These are phyloP conservation scores for Vulpes lagopus DNA, from an alignment of 2,113 vertebrate species.

Conservation along the genomic window DNA sequence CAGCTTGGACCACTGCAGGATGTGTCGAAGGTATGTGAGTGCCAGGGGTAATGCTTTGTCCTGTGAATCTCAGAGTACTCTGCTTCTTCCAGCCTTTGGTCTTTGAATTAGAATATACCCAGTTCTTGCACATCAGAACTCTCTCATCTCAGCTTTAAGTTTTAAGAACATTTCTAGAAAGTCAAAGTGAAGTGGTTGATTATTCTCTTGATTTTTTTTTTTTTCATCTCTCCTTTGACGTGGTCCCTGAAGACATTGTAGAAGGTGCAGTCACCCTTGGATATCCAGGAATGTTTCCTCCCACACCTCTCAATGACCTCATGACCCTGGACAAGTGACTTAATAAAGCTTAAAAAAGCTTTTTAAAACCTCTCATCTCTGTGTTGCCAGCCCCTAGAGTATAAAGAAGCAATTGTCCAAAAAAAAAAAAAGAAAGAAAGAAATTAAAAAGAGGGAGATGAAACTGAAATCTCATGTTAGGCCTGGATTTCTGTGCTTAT, in stretches of 20 bases:
- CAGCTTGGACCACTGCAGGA: background rate
- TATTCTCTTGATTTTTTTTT: background rate
- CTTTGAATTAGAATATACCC: background rate
- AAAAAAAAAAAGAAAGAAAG: background rate
- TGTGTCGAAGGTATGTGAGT: accelerated
- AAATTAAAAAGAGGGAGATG: background rate
- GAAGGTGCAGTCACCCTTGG: background rate
- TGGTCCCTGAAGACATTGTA: background rate
- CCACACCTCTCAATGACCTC: background rate
- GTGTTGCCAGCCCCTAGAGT: background rate
- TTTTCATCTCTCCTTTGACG: background rate
- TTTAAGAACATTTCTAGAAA: background rate
- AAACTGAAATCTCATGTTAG: background rate
- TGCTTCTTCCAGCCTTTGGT: background rate
- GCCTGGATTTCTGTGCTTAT: background rate
- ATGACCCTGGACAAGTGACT: background rate
- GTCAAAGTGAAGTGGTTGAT: background rate
- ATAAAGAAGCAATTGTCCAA: background rate
- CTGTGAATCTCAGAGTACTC: background rate
- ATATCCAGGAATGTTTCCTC: conserved; percentile 12
- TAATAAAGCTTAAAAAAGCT: background rate
- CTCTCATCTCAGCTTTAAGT: background rate
- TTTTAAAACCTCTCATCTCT: background rate
- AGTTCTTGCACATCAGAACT: background rate
- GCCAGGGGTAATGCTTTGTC: background rate